These are phyloP conservation scores for Mycetomoellerius zeteki DNA, from an alignment of 1,140 invertebrate species.

Conservation along the genomic window DNA sequence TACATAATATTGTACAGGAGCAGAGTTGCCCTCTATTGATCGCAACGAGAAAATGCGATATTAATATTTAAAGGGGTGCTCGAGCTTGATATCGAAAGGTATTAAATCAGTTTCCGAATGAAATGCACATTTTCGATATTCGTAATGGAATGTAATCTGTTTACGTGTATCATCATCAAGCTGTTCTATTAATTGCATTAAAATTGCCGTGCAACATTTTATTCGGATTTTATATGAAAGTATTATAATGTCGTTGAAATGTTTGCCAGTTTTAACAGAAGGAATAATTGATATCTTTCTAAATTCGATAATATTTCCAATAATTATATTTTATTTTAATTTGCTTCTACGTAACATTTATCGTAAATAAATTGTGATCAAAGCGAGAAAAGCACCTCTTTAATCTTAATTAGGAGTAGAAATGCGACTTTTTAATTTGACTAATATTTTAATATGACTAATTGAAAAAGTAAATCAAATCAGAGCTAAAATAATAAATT, in stretches of 20 bases:
- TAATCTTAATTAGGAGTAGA: conserved; percentile 5
- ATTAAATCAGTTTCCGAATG: conserved; percentile 40
- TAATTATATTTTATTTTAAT: conserved; percentile 42
- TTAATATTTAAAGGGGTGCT: conserved; percentile 54
- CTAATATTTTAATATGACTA: neutral
- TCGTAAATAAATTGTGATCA: conserved; percentile 25
- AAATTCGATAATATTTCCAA: conserved; percentile 48
- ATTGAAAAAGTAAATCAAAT: neutral
- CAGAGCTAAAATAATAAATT: neutral
- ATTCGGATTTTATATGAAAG: conserved; percentile 45
- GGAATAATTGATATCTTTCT: conserved; percentile 43
- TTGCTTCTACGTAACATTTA: conserved; percentile 36
- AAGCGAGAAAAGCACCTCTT: conserved; percentile 9
- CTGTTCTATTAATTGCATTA: conserved; percentile 60
- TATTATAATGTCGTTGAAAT: conserved; percentile 55
- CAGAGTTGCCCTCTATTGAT: conserved; percentile 28
- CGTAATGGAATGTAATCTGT: conserved; percentile 42
- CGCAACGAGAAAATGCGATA: conserved; percentile 40
- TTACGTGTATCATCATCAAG: conserved; percentile 40
- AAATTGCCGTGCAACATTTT: conserved; percentile 49
- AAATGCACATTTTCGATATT: conserved; percentile 25
- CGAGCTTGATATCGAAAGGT: conserved; percentile 27
- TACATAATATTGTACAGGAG: conserved; percentile 33
- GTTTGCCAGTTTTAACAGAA: conserved; percentile 44
- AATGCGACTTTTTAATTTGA: neutral